Conservation (phyloP, 1,140 invertebrate species). For the Elysia chlorotica region DNA sequence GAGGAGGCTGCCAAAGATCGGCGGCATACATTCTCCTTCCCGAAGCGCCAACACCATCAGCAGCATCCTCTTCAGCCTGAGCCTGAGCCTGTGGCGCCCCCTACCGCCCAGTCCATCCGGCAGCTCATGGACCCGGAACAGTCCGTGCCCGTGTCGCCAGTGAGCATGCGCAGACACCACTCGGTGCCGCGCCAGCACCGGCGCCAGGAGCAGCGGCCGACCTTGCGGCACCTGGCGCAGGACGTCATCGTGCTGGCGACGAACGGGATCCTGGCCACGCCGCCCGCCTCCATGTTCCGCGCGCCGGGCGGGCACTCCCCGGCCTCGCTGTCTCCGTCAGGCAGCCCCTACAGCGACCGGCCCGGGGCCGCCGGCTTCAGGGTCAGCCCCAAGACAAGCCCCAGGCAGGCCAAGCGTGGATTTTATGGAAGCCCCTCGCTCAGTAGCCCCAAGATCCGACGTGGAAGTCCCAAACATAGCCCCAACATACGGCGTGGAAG, state of each 20-base stretch:
- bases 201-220: background rate
- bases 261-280: conserved; percentile 12
- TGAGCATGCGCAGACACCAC: too few species aligned
- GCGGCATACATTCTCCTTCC: too few species aligned
- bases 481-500: background rate
- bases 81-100: too few species aligned
- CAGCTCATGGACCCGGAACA: background rate
- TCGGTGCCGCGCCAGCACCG: background rate
- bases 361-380: background rate
- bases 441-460: background rate
- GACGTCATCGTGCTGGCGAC: conserved; percentile 13
- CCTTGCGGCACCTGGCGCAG: conserved; percentile 3
- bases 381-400: conserved; percentile 8
- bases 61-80: too few species aligned
- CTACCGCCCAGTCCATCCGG: background rate
- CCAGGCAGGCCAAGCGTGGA: background rate
- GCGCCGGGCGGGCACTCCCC: too few species aligned
- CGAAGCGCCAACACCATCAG: too few species aligned
- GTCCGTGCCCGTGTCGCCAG: background rate
- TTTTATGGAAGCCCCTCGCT: conserved; percentile 7
- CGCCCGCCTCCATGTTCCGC: background rate
- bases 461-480: conserved; percentile 9
- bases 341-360: background rate
- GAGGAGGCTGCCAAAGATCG: too few species aligned
- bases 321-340: background rate